phyloP scores from a whole-genome alignment of 2,113 vertebrate genomes.

The Glareola pratincola region DNA sequence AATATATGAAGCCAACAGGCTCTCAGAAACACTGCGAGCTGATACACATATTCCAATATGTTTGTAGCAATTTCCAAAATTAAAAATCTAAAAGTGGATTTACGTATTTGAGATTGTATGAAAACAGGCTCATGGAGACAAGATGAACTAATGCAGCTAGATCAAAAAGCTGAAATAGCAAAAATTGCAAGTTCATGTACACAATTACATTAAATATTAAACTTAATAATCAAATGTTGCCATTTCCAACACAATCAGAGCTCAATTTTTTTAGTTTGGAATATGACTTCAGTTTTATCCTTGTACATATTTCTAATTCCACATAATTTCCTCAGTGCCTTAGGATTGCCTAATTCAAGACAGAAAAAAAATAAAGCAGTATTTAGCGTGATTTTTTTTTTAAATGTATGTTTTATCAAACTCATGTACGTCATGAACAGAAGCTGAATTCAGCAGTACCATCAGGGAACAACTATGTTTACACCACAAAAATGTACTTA shows the following conservation, averaged over 20 bases:
- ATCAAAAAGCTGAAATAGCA: neutral
- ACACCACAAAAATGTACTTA: neutral
- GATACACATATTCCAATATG: neutral
- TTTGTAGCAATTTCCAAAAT: neutral
- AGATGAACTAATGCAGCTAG: neutral
- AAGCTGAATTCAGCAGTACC: neutral
- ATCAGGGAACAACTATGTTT: neutral
- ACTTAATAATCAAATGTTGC: neutral
- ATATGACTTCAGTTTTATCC: neutral
- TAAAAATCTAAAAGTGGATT: neutral
- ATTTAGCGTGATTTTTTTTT: neutral
- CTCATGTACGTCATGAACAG: neutral
- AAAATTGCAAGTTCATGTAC: neutral
- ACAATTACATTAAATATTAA: neutral
- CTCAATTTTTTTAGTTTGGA: neutral
- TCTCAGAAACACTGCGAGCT: neutral
- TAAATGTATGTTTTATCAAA: neutral
- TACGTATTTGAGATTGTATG: neutral
- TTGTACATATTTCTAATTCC: neutral
- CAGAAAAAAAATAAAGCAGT: neutral
- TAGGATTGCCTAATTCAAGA: neutral
- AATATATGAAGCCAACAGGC: neutral
- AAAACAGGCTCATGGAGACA: neutral
- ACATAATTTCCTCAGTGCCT: neutral
- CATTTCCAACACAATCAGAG: neutral